A percentile compares a stretch with the other conserved stretches of the same genome.
phyloP scores from a whole-genome alignment of 2,113 vertebrate species.

The Monarcha castaneiventris region DNA sequence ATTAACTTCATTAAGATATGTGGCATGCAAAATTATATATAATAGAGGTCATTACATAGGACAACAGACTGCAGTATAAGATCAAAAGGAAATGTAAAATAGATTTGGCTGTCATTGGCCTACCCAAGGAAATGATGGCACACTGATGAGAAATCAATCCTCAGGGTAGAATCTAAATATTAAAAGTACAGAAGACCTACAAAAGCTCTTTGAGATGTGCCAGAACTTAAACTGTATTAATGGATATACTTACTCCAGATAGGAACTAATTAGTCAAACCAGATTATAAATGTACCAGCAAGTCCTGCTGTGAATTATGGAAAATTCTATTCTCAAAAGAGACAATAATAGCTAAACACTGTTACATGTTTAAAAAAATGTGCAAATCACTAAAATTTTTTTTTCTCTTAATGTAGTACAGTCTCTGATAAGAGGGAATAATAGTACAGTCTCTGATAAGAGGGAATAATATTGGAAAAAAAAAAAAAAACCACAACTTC shows the following conservation, averaged over 20 bases:
- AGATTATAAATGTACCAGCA: neutral
- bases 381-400: neutral
- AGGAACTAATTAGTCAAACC: neutral
- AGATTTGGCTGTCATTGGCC: neutral
- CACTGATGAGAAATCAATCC: neutral
- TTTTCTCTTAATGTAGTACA: neutral
- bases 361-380: neutral
- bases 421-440: neutral
- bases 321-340: neutral
- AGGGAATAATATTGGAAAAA: neutral
- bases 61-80: neutral
- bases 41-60: neutral
- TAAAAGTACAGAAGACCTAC: neutral
- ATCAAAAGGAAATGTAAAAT: neutral
- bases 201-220: neutral
- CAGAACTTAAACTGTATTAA: neutral
- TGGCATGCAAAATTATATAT: neutral
- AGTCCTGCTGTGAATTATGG: neutral
- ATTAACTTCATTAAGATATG: neutral
- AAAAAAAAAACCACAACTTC: neutral
- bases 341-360: neutral
- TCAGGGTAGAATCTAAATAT: neutral
- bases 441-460: neutral
- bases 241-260: neutral
- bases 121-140: neutral